Evolutionary conservation across 2,888 invertebrate genomes (phyloP).

Genomic region (Hydrotaea diabolus): DNA sequence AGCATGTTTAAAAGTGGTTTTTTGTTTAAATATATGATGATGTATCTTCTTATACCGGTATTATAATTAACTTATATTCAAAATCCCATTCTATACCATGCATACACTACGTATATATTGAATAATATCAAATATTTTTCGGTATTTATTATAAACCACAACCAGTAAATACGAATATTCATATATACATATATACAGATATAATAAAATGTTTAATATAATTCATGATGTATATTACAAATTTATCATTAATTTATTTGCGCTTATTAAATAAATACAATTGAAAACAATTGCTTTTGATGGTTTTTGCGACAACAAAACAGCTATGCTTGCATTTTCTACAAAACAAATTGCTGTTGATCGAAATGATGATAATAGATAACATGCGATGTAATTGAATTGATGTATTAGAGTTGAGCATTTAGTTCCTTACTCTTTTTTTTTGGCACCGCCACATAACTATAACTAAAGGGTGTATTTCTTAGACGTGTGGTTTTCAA

Average conservation of each 20-base stretch:
- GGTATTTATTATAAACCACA: conserved; percentile 61
- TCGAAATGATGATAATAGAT: too few species aligned
- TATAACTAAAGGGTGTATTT: too few species aligned
- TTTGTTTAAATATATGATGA: neutral
- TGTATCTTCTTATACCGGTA: conserved; percentile 5
- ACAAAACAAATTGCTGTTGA: too few species aligned
- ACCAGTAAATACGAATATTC: conserved; percentile 51
- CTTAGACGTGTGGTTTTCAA: too few species aligned
- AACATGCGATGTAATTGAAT: too few species aligned
- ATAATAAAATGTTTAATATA: conserved; percentile 45
- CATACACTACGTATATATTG: conserved; percentile 33
- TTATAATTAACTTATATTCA: conserved; percentile 7
- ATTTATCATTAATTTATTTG: conserved; percentile 44
- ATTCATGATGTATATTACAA: conserved; percentile 14
- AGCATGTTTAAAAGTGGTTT: conserved; percentile 6
- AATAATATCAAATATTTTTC: conserved; percentile 63
- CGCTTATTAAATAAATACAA: conserved; percentile 37
- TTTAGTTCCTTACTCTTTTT: too few species aligned
- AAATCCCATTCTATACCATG: conserved; percentile 11
- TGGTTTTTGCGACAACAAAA: too few species aligned
- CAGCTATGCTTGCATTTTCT: too few species aligned
- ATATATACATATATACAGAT: conserved; percentile 52
- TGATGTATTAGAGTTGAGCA: too few species aligned
- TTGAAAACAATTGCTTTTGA: neutral
- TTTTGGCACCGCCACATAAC: too few species aligned